A percentile compares a stretch with the other conserved stretches of the same genome.
Evolutionary conservation across 2,797 vertebrate genomes (phyloP).

Genomic region (Falco columbarius): DNA sequence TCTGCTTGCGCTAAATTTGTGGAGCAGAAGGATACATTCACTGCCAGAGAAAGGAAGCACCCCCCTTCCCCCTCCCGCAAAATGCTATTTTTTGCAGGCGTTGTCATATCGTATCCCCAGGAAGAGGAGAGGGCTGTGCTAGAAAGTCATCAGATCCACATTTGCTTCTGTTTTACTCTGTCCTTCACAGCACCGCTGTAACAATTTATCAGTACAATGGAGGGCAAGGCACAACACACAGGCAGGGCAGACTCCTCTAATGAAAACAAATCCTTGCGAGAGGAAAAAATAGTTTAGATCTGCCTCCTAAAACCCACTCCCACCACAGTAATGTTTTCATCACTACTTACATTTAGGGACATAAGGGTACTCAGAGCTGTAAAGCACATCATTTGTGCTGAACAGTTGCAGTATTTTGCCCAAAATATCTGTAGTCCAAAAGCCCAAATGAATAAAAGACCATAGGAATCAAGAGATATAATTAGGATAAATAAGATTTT

Average conservation of each 20-base stretch:
- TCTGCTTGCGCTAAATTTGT: background rate
- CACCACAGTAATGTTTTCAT: background rate
- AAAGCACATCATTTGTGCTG: background rate
- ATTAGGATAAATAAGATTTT: slow-evolving; percentile 45
- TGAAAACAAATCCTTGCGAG: background rate
- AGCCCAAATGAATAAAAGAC: slow-evolving; percentile 9
- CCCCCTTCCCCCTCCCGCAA: background rate
- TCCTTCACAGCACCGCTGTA: background rate
- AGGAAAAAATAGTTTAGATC: background rate
- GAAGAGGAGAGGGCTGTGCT: slow-evolving; percentile 8
- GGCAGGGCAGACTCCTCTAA: background rate
- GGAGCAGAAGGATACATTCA: slow-evolving; percentile 8
- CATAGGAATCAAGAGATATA: background rate
- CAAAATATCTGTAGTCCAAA: slow-evolving; percentile 26
- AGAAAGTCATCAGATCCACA: background rate
- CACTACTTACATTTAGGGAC: background rate
- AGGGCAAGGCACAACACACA: background rate
- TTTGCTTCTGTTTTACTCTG: background rate
- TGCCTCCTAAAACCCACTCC: background rate
- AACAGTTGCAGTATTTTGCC: background rate
- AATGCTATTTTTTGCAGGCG: slow-evolving; percentile 42
- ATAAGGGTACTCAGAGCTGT: background rate
- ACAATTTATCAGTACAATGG: background rate
- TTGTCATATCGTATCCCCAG: slow-evolving; percentile 27
- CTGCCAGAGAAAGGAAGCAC: slow-evolving; percentile 22